These are phyloP conservation scores for Ctena decussata DNA, from an alignment of 2,888 invertebrate species.

Conservation along the genomic window DNA sequence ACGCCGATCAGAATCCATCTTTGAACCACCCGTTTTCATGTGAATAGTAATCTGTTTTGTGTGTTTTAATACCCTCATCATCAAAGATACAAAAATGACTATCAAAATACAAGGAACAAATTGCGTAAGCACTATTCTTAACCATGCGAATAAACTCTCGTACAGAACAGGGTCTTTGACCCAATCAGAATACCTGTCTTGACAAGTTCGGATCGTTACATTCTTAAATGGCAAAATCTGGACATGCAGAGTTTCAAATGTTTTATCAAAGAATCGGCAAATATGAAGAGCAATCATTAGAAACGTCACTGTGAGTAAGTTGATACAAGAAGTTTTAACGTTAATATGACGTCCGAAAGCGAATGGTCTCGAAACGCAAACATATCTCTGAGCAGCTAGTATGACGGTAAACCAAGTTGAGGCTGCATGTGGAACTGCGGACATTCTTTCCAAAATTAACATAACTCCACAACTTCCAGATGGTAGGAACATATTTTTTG, in stretches of 20 bases:
- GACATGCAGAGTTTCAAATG: background rate
- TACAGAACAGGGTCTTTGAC: background rate
- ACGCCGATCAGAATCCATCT: background rate
- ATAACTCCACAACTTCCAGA: background rate
- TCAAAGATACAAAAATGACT: background rate
- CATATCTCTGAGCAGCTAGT: background rate
- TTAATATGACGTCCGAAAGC: background rate
- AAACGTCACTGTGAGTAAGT: background rate
- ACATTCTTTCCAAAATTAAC: background rate
- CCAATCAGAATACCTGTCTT: background rate
- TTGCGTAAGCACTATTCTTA: background rate
- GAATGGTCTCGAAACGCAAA: background rate
- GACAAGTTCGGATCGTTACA: background rate
- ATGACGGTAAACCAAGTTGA: constrained; percentile 7
- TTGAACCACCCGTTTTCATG: background rate
- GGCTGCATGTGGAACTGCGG: background rate
- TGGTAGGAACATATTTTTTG: background rate
- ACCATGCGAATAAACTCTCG: background rate
- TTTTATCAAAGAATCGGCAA: constrained; percentile 1
- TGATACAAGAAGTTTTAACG: background rate
- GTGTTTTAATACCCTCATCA: background rate
- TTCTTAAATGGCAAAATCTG: background rate
- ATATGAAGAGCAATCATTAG: background rate
- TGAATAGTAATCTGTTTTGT: no score
- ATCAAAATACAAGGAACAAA: background rate